A percentile compares a stretch with the other conserved stretches of the same genome.
Conservation (phyloP, 2,113 vertebrate species). For the Meriones unguiculatus region DNA sequence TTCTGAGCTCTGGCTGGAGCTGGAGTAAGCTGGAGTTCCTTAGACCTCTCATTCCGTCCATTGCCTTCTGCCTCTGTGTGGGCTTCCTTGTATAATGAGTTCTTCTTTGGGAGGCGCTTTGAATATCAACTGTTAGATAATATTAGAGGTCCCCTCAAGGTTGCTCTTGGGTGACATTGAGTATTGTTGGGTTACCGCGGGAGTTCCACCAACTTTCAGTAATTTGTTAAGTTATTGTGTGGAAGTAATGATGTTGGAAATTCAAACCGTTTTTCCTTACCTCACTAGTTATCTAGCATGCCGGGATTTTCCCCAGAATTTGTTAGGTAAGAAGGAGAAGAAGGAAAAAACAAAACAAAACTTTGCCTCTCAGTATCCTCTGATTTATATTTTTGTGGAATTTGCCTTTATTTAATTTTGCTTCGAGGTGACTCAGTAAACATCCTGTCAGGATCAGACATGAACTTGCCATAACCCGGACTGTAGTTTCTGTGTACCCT, state of each 20-base stretch:
- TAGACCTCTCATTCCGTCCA: background rate
- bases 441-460: background rate
- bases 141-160: background rate
- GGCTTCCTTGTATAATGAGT: background rate
- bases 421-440: background rate
- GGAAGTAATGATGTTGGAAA: background rate
- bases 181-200: background rate
- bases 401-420: constrained; percentile 58
- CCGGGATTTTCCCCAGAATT: constrained; percentile 8
- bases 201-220: background rate
- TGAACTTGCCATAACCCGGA: constrained; percentile 6
- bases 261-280: background rate
- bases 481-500: constrained; percentile 7
- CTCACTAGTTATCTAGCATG: background rate
- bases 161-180: background rate
- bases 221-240: constrained; percentile 9
- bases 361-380: constrained; percentile 29
- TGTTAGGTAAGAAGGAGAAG: constrained; percentile 3
- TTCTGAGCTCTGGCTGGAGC: background rate
- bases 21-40: too few species aligned
- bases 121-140: background rate
- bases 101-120: background rate
- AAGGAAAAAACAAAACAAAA: background rate
- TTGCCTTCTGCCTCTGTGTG: background rate
- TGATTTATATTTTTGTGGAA: constrained; percentile 54